Base-by-base conservation (phyloP, 2,797 vertebrate genomes). In the Selene dorsalis region DNA sequence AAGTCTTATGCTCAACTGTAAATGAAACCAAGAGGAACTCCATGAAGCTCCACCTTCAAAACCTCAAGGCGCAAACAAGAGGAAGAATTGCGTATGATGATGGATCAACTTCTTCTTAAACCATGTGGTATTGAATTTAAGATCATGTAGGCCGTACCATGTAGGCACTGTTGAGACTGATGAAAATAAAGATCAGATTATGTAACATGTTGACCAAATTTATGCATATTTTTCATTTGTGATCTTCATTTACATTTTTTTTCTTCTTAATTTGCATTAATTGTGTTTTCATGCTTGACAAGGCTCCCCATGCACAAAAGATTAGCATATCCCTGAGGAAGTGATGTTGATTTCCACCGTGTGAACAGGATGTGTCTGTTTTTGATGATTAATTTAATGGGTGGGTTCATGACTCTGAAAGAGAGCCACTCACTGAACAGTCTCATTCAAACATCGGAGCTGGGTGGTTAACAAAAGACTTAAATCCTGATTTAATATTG, bases 21-120 rank as follows among this genome's bases (percentile, higher is more conserved):
- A 84, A 78, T 72, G 80, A 85, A 88, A 89, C 74, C 83, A 81
- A 80, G 89, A 89, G 88, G 87, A 92, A 91, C 90, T 88, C 72
- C 48, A 64, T 13, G 24, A 84, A 74, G 89, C 92, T 84, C 91
- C 92, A 84, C 92, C 91, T 90, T 86, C 69, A 73, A 73, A 86
- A 85, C 81, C 56, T 83, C 87, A 85, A 84, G 60, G 64, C 22
- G 0, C n/a, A 28, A 24, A 39, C 58, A 85, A 86, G 73, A 88
- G 90, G 89, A 90, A 89, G 66, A 69, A 8, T 4, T 28, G 56
- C 0, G 1, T 3, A 1, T 12, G 20, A 1, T 12, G 20, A 45
- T 32, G 62, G 55, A 64, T 57, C 58, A 69, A 20, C 30, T 57
- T 30, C 52, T 47, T 65, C 26, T 32, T 0, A 50, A 38, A 41